These are phyloP conservation scores for Hyphantria cunea DNA, from an alignment of 1,140 invertebrate genomes.

Conservation along the genomic window DNA sequence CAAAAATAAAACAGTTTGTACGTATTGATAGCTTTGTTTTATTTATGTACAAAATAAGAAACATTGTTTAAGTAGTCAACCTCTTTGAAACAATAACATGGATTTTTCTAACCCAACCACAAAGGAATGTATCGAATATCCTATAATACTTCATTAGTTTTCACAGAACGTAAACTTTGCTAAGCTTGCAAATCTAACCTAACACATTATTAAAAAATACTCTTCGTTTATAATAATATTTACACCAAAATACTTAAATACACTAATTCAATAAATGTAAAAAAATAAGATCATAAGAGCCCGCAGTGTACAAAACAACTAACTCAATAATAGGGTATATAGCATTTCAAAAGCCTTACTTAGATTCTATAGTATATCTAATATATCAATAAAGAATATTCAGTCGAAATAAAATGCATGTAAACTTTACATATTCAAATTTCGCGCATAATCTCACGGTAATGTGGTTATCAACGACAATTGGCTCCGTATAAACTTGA, in stretches of 20 bases:
- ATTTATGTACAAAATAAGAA: slow-evolving; percentile 27
- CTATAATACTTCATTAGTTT: slow-evolving; percentile 46
- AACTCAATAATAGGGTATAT: not conserved
- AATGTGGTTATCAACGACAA: too few species aligned
- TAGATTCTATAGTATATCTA: too few species aligned
- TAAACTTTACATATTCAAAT: too few species aligned
- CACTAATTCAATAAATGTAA: slow-evolving; percentile 29
- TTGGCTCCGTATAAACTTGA: too few species aligned
- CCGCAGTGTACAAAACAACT: slow-evolving; percentile 31
- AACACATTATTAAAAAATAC: slow-evolving; percentile 28
- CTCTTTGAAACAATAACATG: slow-evolving; percentile 38
- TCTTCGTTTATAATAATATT: slow-evolving; percentile 31
- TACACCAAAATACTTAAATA: slow-evolving; percentile 32
- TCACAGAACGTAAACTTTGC: slow-evolving; percentile 36
- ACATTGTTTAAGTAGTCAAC: slow-evolving; percentile 17
- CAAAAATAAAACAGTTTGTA: slow-evolving; percentile 51
- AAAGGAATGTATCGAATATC: slow-evolving; percentile 63
- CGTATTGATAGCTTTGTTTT: slow-evolving; percentile 28
- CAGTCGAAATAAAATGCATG: too few species aligned
- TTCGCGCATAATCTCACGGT: too few species aligned
- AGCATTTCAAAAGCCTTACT: too few species aligned
- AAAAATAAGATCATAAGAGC: slow-evolving; percentile 27
- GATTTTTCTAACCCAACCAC: slow-evolving; percentile 44
- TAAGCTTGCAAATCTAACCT: slow-evolving; percentile 25
- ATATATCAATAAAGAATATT: too few species aligned